Evolutionary conservation across 2,113 vertebrate genomes (phyloP), one percentile per base, ranked within the genome.

Genomic region (Pungitius pungitius): DNA sequence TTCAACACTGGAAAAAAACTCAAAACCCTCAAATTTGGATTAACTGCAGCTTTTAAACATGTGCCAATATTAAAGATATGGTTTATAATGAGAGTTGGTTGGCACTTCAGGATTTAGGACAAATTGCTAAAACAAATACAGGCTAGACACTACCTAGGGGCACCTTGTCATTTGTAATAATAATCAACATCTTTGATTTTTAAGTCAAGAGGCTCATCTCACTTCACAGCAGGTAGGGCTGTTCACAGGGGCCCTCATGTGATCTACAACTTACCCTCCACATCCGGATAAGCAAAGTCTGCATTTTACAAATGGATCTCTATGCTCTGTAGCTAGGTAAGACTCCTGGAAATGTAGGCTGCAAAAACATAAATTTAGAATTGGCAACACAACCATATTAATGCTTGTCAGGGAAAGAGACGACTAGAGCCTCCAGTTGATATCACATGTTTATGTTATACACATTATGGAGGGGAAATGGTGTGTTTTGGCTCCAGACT

Each of bases 361-460:
- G 40, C 13, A 12, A 42, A 42, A 42, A 15, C 43, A 18, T 47
- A 18, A 1, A 7, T 20, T 47, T 47, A 20, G 18, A 47, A 42
- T 42, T 13, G 12, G 0, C 0, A 42, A 42, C 2, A 15, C 40
- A 42, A 4, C 12, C 40, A 4, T 14, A 12, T 14, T 42, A 12
- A 15, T 42, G 13, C 13, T 42, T 14, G 40, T 4, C 14, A 3
- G 13, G 6, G 15, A 17, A 6, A 43, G 17, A 39, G 17, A 43
- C 7, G 45, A 20, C 17, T 2, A 8, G 8, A 20, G 30, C 30
- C n/a, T n/a, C n/a, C n/a, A n/a, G n/a, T n/a, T n/a, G n/a, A n/a
- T n/a, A n/a, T 63, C 56, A 30, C 58, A 39, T 68, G 59, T 52
- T 61, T 82, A 70, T 49, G 27, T 57, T 72, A 81, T 73, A 71